These are phyloP conservation scores for Maniola jurtina DNA, from an alignment of 1,140 invertebrate species.

Conservation along the genomic window DNA sequence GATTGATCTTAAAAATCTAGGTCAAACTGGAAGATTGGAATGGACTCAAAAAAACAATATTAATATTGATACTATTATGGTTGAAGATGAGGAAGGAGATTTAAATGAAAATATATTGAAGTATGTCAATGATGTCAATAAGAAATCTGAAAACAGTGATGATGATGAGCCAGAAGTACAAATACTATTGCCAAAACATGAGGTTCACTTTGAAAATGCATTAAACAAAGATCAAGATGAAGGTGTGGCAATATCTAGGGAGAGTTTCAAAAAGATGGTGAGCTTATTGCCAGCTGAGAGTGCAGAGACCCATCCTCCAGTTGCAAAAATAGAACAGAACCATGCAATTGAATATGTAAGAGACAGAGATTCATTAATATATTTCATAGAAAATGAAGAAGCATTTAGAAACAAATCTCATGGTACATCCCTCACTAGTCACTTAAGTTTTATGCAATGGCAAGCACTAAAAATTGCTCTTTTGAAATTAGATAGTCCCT, in stretches of 20 bases:
- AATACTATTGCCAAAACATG: slow-evolving; percentile 19
- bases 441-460: slow-evolving; percentile 76
- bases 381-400: slow-evolving; percentile 67
- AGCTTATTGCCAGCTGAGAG: slow-evolving; percentile 4
- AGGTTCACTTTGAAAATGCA: slow-evolving; percentile 11
- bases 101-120: slow-evolving; percentile 55
- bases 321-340: slow-evolving; percentile 22
- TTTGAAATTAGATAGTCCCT: slow-evolving; percentile 37
- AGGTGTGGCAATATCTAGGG: slow-evolving; percentile 42
- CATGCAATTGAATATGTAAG: slow-evolving; percentile 53
- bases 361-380: slow-evolving; percentile 44
- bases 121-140: slow-evolving; percentile 58
- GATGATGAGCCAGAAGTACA: slow-evolving; percentile 23
- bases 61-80: slow-evolving; percentile 39
- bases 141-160: slow-evolving; percentile 29
- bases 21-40: slow-evolving; percentile 58
- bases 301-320: slow-evolving; percentile 14
- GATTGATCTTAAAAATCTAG: slow-evolving; percentile 74
- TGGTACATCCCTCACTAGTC: slow-evolving; percentile 53
- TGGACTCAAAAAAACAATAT: slow-evolving; percentile 54
- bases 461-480: slow-evolving; percentile 55
- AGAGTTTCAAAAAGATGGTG: slow-evolving; percentile 40
- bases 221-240: slow-evolving; percentile 30
- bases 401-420: slow-evolving; percentile 53
- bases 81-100: slow-evolving; percentile 47